A percentile compares a stretch with the other conserved stretches of the same genome.
Conservation (phyloP, 1,140 invertebrate species). For the Camponotus floridanus region DNA sequence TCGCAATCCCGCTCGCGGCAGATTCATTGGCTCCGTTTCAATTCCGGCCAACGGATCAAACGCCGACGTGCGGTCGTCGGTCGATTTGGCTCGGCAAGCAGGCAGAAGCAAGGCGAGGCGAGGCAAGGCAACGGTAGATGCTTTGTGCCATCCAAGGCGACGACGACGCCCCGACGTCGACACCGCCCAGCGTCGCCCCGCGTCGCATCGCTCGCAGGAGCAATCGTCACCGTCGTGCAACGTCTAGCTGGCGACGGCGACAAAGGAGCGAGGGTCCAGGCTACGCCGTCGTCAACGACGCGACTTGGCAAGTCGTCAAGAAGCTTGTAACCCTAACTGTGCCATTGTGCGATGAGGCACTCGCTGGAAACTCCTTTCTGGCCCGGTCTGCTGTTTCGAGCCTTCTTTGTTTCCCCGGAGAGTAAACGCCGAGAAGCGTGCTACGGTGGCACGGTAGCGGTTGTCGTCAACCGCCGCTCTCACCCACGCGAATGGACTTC, state of each 20-base stretch:
- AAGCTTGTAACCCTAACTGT: constrained; percentile 83
- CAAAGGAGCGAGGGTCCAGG: constrained; percentile 70
- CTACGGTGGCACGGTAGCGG: constrained; percentile 65
- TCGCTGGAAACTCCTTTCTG: constrained; percentile 74
- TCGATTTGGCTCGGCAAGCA: constrained; percentile 64
- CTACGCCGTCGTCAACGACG: constrained; percentile 73
- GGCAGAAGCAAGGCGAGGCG: constrained; percentile 32
- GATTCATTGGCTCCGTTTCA: constrained; percentile 85
- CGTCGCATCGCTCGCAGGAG: constrained; percentile 61
- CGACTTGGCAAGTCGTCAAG: constrained; percentile 85
- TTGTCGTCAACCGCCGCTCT: constrained; percentile 63
- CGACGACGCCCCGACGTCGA: constrained; percentile 69
- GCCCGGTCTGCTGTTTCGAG: constrained; percentile 73
- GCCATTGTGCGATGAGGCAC: constrained; percentile 78
- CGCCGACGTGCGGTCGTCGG: constrained; percentile 75
- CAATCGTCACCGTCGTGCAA: constrained; percentile 71
- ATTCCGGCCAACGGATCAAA: constrained; percentile 82
- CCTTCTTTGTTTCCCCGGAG: constrained; percentile 78
- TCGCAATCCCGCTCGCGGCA: constrained; percentile 62
- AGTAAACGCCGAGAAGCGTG: constrained; percentile 56
- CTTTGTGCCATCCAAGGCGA: constrained; percentile 76
- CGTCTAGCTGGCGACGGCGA: constrained; percentile 73
- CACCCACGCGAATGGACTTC: constrained; percentile 1
- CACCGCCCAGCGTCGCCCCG: constrained; percentile 65
- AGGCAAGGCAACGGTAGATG: constrained; percentile 30